A percentile compares a stretch with the other conserved stretches of the same genome.
These are phyloP conservation scores for Cygnus atratus DNA, from an alignment of 2,113 vertebrate species.

Conservation along the genomic window DNA sequence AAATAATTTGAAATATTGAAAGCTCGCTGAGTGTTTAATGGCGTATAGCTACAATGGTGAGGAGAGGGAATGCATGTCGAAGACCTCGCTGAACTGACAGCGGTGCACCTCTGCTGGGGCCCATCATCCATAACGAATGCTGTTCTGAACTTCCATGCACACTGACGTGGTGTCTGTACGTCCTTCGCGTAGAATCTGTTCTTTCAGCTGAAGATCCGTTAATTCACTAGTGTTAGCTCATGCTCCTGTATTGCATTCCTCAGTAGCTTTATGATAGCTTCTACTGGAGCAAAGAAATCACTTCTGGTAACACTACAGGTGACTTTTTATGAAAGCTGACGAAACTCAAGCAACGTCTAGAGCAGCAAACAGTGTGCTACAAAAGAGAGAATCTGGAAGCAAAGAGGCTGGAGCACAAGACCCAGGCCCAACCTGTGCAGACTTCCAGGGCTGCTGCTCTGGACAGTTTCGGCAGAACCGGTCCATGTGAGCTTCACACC, in stretches of 20 bases:
- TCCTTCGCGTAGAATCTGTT: fast-evolving
- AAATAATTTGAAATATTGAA: neutral
- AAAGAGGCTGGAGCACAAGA: neutral
- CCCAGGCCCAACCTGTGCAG: too few species aligned
- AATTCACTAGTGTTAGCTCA: neutral
- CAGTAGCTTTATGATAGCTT: neutral
- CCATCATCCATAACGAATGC: neutral
- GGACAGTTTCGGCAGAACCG: neutral
- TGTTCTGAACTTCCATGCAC: fast-evolving
- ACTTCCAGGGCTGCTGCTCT: neutral
- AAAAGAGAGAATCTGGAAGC: neutral
- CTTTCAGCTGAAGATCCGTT: neutral
- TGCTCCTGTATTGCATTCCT: neutral
- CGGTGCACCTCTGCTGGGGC: neutral
- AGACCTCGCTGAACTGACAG: neutral
- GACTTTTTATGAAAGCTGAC: too few species aligned
- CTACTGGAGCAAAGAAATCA: neutral
- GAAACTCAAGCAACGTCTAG: neutral
- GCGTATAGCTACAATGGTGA: fast-evolving
- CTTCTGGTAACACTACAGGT: neutral
- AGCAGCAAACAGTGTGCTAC: fast-evolving
- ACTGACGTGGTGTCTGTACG: fast-evolving
- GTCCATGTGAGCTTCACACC: fast-evolving
- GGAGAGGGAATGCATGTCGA: neutral
- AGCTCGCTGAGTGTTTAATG: neutral